phyloP scores from a whole-genome alignment of 2,113 vertebrate genomes.

The Capreolus pygargus region DNA sequence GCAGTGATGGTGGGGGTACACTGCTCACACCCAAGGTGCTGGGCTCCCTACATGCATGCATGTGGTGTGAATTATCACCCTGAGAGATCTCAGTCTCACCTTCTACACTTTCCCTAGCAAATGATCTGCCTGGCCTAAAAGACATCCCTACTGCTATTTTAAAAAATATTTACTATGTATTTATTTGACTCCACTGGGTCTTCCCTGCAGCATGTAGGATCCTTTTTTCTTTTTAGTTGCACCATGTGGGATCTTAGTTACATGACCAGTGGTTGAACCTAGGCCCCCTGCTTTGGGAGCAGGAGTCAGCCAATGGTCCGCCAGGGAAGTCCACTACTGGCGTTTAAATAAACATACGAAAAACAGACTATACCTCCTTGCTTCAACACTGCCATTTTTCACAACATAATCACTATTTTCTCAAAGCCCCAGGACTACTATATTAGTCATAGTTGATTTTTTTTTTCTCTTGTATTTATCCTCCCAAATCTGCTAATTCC shows the following conservation, averaged over 20 bases:
- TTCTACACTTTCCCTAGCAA: neutral
- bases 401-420: neutral
- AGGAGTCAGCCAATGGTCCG: neutral
- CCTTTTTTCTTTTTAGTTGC: neutral
- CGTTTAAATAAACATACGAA: conserved; percentile 21
- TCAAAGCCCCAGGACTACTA: neutral
- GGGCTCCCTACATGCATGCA: neutral
- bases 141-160: neutral
- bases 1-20: neutral
- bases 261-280: neutral
- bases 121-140: neutral
- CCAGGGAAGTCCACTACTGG: neutral
- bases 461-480: neutral
- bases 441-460: neutral
- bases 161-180: neutral
- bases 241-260: neutral
- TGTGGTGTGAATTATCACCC: neutral
- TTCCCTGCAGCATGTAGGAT: neutral
- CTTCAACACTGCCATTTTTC: neutral
- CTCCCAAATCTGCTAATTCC: neutral
- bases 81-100: neutral
- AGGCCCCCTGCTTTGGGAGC: neutral
- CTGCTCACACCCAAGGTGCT: neutral
- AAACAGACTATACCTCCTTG: neutral
- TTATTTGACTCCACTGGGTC: neutral